phyloP scores from a whole-genome alignment of 2,888 invertebrate genomes.

The Tiphia femorata region DNA sequence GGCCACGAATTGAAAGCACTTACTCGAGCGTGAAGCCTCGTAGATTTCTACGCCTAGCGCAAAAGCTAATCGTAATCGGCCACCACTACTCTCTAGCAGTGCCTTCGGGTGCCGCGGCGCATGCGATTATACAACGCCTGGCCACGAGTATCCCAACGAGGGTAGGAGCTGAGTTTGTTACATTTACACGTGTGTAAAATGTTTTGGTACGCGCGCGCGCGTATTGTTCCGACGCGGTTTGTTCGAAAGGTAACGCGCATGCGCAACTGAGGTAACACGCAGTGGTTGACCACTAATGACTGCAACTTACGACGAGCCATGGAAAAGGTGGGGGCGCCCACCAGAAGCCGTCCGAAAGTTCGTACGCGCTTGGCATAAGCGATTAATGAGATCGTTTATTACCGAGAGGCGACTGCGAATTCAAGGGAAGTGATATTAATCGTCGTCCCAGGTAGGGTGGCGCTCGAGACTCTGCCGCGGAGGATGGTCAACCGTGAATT shows the following conservation, averaged over 20 bases:
- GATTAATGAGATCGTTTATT: constrained; percentile 25
- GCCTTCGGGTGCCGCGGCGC: neutral
- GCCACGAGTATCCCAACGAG: too few species aligned
- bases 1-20: constrained; percentile 54
- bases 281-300: constrained; percentile 31
- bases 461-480: neutral
- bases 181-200: constrained; percentile 19
- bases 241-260: constrained; percentile 1
- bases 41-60: constrained; percentile 8
- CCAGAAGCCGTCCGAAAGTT: constrained; percentile 31
- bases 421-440: constrained; percentile 28
- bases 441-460: constrained; percentile 8
- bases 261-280: constrained; percentile 3
- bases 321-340: too few species aligned
- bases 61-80: neutral
- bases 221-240: constrained; percentile 17
- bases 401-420: constrained; percentile 18
- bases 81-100: neutral
- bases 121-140: too few species aligned
- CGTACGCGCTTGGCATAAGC: constrained; percentile 14
- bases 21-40: constrained; percentile 19
- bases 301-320: constrained; percentile 28
- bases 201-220: too few species aligned
- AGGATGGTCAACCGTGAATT: too few species aligned
- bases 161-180: too few species aligned